Conservation (phyloP, 2,113 vertebrate species). For the Heloderma charlesbogerti region DNA sequence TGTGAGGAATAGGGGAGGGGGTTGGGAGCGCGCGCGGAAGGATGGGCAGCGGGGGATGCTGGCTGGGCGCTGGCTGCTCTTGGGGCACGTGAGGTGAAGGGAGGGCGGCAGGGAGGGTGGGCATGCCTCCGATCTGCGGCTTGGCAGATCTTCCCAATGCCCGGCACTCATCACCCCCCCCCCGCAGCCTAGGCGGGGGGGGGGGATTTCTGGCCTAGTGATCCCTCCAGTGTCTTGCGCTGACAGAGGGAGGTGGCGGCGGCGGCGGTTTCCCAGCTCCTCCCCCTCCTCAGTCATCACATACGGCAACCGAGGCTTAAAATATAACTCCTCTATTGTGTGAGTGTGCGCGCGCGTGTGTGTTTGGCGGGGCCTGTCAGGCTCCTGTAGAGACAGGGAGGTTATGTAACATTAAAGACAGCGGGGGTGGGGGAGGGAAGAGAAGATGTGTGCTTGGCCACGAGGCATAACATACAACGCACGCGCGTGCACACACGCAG, state of each 20-base stretch:
- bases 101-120: background rate
- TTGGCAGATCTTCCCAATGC: background rate
- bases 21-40: conserved; percentile 5
- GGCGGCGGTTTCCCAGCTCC: background rate
- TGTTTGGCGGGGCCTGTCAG: background rate
- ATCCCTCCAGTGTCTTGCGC: conserved; percentile 21
- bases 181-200: background rate
- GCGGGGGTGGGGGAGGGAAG: background rate
- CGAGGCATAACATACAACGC: background rate
- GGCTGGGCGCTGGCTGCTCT: conserved; percentile 36
- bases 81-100: conserved; percentile 38
- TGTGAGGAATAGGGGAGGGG: background rate
- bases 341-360: background rate
- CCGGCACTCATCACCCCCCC: background rate
- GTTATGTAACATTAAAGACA: conserved; percentile 40
- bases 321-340: background rate
- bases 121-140: conserved; percentile 16
- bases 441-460: conserved; percentile 10
- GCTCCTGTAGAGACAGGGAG: background rate
- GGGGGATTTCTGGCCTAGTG: conserved; percentile 65
- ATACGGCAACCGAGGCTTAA: background rate
- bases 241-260: conserved; percentile 13
- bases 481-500: background rate
- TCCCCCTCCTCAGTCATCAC: conserved; percentile 26
- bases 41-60: conserved; percentile 1